Evolutionary conservation across 2,113 vertebrate species (phyloP).

Genomic region (Anarhynchus alexandrinus): DNA sequence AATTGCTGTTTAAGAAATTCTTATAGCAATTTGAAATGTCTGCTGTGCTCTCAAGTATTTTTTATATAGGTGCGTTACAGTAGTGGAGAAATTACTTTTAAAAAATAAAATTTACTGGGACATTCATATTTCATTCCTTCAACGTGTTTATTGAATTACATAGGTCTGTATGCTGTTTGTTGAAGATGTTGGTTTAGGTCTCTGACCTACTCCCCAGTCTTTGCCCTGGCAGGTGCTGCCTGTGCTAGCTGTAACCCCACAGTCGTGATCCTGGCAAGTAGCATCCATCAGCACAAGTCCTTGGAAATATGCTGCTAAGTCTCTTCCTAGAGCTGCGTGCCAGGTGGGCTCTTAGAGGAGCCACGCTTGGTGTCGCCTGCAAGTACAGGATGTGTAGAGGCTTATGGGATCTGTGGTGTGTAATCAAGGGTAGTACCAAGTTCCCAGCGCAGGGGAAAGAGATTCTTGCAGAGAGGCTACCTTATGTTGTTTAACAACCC

Average conservation of each 20-base stretch:
- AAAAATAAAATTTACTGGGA: background rate
- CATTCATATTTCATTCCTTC: background rate
- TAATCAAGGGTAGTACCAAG: rapidly evolving
- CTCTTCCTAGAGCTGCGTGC: background rate
- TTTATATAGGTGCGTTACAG: background rate
- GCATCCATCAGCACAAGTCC: background rate
- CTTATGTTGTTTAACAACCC: background rate
- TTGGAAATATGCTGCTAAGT: background rate
- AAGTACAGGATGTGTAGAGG: too few relatives aligned
- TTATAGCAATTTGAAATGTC: background rate
- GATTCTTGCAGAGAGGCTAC: background rate
- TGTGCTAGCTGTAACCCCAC: background rate
- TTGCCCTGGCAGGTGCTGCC: background rate
- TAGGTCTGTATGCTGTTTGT: background rate
- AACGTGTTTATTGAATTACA: background rate
- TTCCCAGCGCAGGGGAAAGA: rapidly evolving
- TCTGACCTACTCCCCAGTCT: background rate
- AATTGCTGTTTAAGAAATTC: background rate
- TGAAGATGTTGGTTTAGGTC: background rate
- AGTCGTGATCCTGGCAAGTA: background rate
- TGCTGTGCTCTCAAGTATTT: background rate
- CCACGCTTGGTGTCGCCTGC: rapidly evolving
- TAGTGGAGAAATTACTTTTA: background rate
- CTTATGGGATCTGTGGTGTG: rapidly evolving
- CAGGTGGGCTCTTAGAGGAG: background rate